phyloP scores from a whole-genome alignment of 2,797 vertebrate genomes.

The Lindbergichthys nudifrons region DNA sequence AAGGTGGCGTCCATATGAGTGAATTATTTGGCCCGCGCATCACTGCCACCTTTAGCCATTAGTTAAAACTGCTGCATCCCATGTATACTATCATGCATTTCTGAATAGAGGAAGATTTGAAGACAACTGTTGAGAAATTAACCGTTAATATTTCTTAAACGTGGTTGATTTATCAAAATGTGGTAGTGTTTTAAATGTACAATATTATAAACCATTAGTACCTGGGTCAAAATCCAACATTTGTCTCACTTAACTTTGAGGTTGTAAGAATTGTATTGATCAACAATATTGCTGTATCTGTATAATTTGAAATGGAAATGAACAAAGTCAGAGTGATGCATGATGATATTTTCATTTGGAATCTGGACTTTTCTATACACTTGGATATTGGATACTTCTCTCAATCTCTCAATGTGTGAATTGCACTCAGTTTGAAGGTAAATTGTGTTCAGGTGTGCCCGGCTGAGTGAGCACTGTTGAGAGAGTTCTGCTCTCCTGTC shows the following conservation, averaged over 20 bases:
- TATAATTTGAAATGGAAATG: neutral
- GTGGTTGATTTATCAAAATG: neutral
- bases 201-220: no score
- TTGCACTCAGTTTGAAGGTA: constrained; percentile 15
- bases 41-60: neutral
- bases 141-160: neutral
- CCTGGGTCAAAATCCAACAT: no score
- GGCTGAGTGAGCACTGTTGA: constrained; percentile 59
- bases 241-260: no score
- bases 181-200: no score
- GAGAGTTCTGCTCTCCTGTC: constrained; percentile 62
- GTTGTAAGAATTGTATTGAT: no score
- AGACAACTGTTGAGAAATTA: neutral
- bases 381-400: neutral
- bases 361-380: neutral
- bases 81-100: no score
- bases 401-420: constrained; percentile 39
- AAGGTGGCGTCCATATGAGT: neutral
- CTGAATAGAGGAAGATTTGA: neutral
- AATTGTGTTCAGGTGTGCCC: constrained; percentile 68
- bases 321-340: neutral
- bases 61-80: neutral
- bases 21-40: neutral
- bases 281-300: no score
- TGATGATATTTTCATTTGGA: neutral